Evolutionary conservation across 2,797 vertebrate genomes (phyloP), one percentile per base, ranked within the genome.

Genomic region (Dromococcyx pavoninus): DNA sequence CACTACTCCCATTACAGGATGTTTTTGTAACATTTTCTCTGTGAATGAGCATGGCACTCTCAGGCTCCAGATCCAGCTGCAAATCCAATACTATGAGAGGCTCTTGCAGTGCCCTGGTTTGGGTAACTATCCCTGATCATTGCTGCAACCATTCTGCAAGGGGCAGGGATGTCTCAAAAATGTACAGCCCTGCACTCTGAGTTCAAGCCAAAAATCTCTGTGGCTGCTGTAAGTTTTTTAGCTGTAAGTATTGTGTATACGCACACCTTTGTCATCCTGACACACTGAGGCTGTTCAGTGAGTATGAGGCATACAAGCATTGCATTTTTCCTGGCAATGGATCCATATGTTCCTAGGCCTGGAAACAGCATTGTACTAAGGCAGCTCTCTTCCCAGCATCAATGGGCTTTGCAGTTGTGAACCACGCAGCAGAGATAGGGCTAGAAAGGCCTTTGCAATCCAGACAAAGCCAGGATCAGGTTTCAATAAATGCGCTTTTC

Each of bases 401-500:
- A 62, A 2, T 33, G 64, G 86, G 74, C 74, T 91, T 77, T 94
- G 86, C 35, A 94, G 93, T 62, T 88, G 72, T 5, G 85, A 86
- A 61, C 80, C 92, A 85, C 5, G 0, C 58, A 67, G 86, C 80
- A 72, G 77, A 88, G 72, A 27, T 18, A 27, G 77, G 77, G 69
- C 89, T 80, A 39, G 86, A 84, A 90, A 81, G 72, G 93, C 50
- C 64, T 54, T 48, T 5, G 1, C 58, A 57, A 76, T 58, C 43
- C 84, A 94, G 67, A 93, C 82, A 95, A 97, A 90, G 92, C 56
- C 4, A 11, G 85, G 89, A 84, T 97, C 96, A 10, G 82, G 82
- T 97, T 97, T 97, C 97, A 95, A 91, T 87, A 97, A 97, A 97
- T 94, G 96, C 94, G 95, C 90, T 94, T 96, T 95, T 86, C 93